These are phyloP conservation scores for Leptinotarsa rubiginosa DNA, from an alignment of 2,888 invertebrate species.

Conservation along the genomic window DNA sequence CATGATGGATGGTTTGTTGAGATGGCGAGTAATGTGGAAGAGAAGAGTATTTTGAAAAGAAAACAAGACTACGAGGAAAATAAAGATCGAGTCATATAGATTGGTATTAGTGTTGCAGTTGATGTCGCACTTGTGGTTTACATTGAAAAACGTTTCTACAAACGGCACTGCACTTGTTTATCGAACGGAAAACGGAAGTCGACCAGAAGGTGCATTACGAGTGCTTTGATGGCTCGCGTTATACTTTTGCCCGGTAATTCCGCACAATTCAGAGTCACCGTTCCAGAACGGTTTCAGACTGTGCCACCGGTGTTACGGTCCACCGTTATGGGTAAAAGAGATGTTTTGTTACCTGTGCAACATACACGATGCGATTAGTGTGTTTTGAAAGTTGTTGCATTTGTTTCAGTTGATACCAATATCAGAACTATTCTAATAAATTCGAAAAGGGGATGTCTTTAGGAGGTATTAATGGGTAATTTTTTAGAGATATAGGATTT, in stretches of 20 bases:
- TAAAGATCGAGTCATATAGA: no score
- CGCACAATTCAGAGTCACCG: slow-evolving; percentile 4
- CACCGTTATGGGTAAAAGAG: slow-evolving; percentile 16
- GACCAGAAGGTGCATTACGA: slow-evolving; percentile 17
- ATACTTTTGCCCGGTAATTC: slow-evolving; percentile 7
- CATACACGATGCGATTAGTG: background rate
- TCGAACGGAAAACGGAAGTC: slow-evolving; percentile 15
- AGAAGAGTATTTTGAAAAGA: no score
- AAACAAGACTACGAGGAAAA: no score
- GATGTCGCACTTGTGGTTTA: background rate
- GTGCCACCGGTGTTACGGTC: slow-evolving; percentile 20
- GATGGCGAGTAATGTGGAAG: no score
- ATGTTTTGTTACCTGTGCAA: background rate
- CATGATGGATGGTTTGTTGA: no score
- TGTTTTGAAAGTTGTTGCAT: background rate
- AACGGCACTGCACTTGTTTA: slow-evolving; percentile 12
- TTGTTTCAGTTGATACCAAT: no score
- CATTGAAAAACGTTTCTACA: slow-evolving; percentile 7
- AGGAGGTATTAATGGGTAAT: no score
- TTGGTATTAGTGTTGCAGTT: background rate
- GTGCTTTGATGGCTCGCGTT: slow-evolving; percentile 6
- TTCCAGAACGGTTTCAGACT: slow-evolving; percentile 9
- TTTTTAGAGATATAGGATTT: no score
- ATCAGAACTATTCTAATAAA: no score
- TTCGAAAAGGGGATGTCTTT: no score